Conservation (phyloP, 2,797 vertebrate species). For the Smutsia temminckii region DNA sequence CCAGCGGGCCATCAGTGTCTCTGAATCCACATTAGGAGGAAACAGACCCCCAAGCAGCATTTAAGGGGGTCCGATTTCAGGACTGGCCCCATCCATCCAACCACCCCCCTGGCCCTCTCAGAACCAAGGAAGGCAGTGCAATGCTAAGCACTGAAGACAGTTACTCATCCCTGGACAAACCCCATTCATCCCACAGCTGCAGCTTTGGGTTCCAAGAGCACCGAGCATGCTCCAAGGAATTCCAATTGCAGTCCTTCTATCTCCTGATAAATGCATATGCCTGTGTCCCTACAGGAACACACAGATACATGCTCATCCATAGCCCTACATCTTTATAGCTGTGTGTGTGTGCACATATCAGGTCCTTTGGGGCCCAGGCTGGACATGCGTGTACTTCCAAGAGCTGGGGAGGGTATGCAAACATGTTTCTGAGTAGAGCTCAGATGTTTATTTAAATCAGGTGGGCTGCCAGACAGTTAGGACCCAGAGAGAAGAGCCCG, state of each 20-base stretch:
- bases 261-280: neutral
- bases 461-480: neutral
- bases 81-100: neutral
- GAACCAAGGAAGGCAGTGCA: neutral
- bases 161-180: neutral
- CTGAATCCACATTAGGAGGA: neutral
- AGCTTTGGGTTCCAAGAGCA: neutral
- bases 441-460: conserved; percentile 29
- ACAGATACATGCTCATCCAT: neutral
- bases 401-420: neutral
- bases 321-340: neutral
- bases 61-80: neutral
- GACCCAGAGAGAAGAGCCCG: neutral
- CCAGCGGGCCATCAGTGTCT: neutral
- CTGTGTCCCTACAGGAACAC: neutral
- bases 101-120: neutral
- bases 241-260: neutral
- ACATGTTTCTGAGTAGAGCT: neutral
- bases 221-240: neutral
- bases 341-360: neutral
- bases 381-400: neutral
- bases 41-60: neutral
- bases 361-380: conserved; percentile 32
- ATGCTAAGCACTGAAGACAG: neutral
- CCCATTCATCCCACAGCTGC: neutral